Evolutionary conservation across 2,113 vertebrate species (phyloP).

Genomic region (Amphiprion ocellaris): DNA sequence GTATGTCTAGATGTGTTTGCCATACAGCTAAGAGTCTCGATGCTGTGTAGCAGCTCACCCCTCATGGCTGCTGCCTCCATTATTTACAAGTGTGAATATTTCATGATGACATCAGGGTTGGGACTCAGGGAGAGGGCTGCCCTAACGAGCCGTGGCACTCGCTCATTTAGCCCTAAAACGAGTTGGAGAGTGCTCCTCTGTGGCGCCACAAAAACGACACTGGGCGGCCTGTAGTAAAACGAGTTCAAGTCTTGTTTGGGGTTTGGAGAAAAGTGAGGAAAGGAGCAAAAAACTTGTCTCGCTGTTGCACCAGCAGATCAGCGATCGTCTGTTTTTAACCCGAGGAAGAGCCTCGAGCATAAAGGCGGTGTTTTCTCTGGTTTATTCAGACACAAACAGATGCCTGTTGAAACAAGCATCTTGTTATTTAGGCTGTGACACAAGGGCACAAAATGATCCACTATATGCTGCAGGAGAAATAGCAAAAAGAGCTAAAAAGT

Average conservation of each 20-base stretch:
- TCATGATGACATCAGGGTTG: conserved; percentile 71
- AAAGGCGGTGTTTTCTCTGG: conserved; percentile 14
- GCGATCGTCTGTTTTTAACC: conserved; percentile 18
- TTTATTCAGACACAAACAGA: conserved; percentile 30
- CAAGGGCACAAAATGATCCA: conserved; percentile 7
- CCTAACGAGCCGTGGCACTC: conserved; percentile 63
- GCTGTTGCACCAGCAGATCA: conserved; percentile 26
- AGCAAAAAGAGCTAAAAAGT: background rate
- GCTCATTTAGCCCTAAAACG: conserved; percentile 57
- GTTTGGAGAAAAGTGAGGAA: conserved; percentile 14
- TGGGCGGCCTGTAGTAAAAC: conserved; percentile 38
- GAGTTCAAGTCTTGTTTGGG: conserved; percentile 45
- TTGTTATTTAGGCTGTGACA: conserved; percentile 19
- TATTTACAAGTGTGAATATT: conserved; percentile 81
- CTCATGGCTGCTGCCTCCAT: conserved; percentile 57
- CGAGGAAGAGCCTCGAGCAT: conserved; percentile 26
- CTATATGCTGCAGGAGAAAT: background rate
- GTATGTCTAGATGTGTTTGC: conserved; percentile 16
- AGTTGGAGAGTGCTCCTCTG: conserved; percentile 26
- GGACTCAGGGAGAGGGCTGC: conserved; percentile 40
- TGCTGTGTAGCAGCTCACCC: conserved; percentile 37
- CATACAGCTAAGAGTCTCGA: conserved; percentile 3
- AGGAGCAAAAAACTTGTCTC: conserved; percentile 7
- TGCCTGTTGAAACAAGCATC: conserved; percentile 26
- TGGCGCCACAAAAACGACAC: conserved; percentile 24